Base-by-base conservation (phyloP, 2,888 invertebrate species). In the Drosophila hamatofila region DNA sequence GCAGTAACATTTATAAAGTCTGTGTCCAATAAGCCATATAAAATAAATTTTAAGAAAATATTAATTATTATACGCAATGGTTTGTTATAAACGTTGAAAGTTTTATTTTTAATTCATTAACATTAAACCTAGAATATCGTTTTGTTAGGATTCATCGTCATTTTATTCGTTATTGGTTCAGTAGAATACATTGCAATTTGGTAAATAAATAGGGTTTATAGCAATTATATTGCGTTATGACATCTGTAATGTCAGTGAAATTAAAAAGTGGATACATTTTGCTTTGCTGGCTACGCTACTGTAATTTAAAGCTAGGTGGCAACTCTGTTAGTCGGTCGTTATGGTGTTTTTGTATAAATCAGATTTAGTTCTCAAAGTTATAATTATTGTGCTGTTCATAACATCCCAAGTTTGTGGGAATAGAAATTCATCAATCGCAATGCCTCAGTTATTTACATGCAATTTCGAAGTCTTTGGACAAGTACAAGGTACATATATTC, bases 401-500 rank as follows among this genome's bases (percentile, higher is more conserved):
- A 14, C 35, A 0, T 39, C 25, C 14, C 35, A 57, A 66, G n/a
- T 48, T 37, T n/a, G n/a, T 12, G 63, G 25, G n/a, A 21, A 30
- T 9, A 72, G 56, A 44, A 79, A 80, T 74, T 61, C 35, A 8
- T 23, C 57, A 64, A 25, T 69, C 39, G n/a, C 12, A 25, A 66
- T 66, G 66, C 2, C 18, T 16, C 18, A 78, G 30, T 51, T 91
- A 58, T 88, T 77, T 60, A 30, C 78, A 3, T 78, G 89, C 51
- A 77, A 84, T 60, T 92, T 92, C 59, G 92, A 92, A 60, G 83
- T 92, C 1, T 92, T 87, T 72, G 92, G 92, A 18, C 80, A 68
- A 37, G 92, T 92, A 9, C 92, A 92, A 88, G 92, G 92, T 92
- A 87, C 58, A 44, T 14, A 48, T 30, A 18, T 57, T 35, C 9